A percentile compares a stretch with the other conserved stretches of the same genome.
Evolutionary conservation across 2,888 invertebrate genomes (phyloP).

Genomic region (Troilus luridus): DNA sequence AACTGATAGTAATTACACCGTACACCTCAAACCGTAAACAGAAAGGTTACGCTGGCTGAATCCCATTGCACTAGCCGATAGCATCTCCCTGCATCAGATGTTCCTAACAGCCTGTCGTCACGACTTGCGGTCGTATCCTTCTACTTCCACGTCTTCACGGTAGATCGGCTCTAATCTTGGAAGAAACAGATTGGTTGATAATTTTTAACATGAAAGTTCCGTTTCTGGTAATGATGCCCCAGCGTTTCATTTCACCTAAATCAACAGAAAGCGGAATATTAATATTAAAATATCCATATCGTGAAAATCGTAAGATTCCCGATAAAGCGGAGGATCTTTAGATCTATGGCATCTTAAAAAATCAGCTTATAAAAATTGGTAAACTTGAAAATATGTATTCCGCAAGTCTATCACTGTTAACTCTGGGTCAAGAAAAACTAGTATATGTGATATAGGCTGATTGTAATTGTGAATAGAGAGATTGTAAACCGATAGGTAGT

Average conservation of each 20-base stretch:
- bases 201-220: not conserved
- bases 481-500: too few relatives aligned
- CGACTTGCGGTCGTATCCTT: not conserved
- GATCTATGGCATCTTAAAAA: too few relatives aligned
- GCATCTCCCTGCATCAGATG: not conserved
- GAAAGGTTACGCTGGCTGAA: not conserved
- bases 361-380: too few relatives aligned
- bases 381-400: too few relatives aligned
- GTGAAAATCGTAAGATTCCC: not conserved
- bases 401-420: too few relatives aligned
- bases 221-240: not conserved
- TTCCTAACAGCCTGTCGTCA: not conserved
- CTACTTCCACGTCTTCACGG: not conserved
- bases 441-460: too few relatives aligned
- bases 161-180: not conserved
- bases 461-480: too few relatives aligned
- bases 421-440: too few relatives aligned
- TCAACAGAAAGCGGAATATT: too few relatives aligned
- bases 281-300: not conserved
- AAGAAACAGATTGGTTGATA: not conserved
- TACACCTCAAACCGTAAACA: slow-evolving; percentile 29
- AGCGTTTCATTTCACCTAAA: too few relatives aligned
- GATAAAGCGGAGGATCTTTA: not conserved
- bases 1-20: not conserved
- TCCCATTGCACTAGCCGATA: not conserved